phyloP scores from a whole-genome alignment of 2,797 vertebrate species.

The Natrix natrix region DNA sequence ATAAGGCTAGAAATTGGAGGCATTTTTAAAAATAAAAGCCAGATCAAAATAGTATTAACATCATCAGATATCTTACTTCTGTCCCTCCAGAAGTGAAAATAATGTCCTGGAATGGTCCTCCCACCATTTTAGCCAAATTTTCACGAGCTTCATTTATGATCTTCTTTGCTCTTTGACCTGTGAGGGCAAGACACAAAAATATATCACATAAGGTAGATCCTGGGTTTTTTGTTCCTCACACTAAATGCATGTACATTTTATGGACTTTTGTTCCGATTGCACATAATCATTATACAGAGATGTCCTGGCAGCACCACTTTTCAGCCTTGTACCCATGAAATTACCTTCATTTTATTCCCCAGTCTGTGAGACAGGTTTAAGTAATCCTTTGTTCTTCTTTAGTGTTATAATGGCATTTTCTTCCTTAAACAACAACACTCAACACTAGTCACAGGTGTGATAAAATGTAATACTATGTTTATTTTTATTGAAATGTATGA shows the following conservation, averaged over 20 bases:
- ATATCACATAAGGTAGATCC: neutral
- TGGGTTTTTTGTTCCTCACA: neutral
- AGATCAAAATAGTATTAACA: accelerated
- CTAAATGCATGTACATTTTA: neutral
- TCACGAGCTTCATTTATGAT: slow-evolving; percentile 80
- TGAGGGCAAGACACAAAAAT: accelerated
- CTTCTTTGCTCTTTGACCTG: slow-evolving; percentile 83
- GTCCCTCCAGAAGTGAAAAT: slow-evolving; percentile 95
- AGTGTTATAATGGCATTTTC: neutral
- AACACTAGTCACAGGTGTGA: neutral
- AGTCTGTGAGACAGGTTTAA: neutral
- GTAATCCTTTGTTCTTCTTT: neutral
- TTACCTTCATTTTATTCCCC: neutral
- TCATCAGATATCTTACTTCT: slow-evolving; percentile 75
- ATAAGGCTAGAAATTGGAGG: neutral
- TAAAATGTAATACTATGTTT: neutral
- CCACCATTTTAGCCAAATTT: slow-evolving; percentile 84
- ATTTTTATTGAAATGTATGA: no score
- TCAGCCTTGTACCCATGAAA: neutral
- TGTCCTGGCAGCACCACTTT: neutral
- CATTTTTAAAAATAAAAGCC: neutral
- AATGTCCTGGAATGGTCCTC: slow-evolving; percentile 81
- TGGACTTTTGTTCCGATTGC: neutral
- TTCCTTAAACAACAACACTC: neutral
- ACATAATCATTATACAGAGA: neutral